A percentile compares a stretch with the other conserved stretches of the same genome.
These are phyloP conservation scores for Cremastobaeus sp. DNA, from an alignment of 2,888 invertebrate genomes.

Conservation along the genomic window DNA sequence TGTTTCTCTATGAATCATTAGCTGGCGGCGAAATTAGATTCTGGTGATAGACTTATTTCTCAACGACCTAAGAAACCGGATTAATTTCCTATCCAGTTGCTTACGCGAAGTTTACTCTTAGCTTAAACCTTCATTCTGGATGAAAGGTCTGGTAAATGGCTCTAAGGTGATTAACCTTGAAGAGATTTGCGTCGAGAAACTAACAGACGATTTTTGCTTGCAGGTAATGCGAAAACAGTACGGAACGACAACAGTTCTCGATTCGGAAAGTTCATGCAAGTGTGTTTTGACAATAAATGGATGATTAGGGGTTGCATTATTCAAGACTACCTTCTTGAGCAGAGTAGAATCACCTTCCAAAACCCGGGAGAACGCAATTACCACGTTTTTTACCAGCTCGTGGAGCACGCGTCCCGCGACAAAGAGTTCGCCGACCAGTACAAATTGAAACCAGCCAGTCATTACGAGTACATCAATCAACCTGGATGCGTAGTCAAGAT, in stretches of 20 bases:
- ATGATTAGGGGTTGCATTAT: constrained; percentile 95
- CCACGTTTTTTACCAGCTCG: constrained; percentile 94
- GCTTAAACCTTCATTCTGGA: no score
- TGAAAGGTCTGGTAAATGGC: no score
- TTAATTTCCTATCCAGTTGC: not conserved
- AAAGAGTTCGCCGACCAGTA: constrained; percentile 86
- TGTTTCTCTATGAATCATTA: no score
- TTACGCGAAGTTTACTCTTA: not conserved
- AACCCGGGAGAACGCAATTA: constrained; percentile 92
- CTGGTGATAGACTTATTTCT: not conserved
- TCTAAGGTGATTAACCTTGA: no score
- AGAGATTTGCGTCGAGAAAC: no score
- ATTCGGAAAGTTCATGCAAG: constrained; percentile 97
- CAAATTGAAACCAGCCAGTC: constrained; percentile 85
- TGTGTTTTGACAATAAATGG: constrained; percentile 92
- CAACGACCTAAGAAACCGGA: not conserved
- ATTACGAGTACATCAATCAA: constrained; percentile 90
- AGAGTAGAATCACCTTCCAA: constrained; percentile 93
- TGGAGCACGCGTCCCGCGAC: constrained; percentile 90
- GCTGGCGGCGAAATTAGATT: constrained; percentile 8
- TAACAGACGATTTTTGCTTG: no score
- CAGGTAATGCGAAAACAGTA: constrained; percentile 95
- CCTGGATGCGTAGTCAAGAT: constrained; percentile 86
- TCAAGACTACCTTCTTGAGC: constrained; percentile 93
- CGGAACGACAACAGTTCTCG: constrained; percentile 95